Evolutionary conservation across 2,888 invertebrate genomes (phyloP).

Genomic region (Exephanes ischioxanthus): DNA sequence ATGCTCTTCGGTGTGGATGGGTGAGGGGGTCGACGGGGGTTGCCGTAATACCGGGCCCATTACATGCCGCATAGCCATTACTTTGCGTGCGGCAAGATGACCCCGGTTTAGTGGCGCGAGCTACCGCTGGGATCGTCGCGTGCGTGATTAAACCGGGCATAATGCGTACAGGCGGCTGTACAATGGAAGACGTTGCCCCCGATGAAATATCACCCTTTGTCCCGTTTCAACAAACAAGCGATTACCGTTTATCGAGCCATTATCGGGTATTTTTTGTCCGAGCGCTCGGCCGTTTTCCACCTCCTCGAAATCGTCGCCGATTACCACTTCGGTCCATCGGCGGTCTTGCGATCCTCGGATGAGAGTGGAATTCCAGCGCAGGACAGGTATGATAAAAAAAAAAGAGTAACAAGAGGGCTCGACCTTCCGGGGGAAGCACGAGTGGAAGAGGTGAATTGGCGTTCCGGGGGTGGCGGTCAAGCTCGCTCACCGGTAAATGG

Average conservation of each 20-base stretch:
- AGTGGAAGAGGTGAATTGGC: constrained; percentile 36
- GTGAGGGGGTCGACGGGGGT: neutral
- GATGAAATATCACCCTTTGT: neutral
- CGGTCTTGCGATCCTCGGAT: neutral
- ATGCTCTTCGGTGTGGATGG: neutral
- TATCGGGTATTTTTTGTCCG: neutral
- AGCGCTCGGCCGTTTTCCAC: neutral
- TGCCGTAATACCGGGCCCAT: constrained; percentile 62
- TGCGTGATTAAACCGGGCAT: constrained; percentile 43
- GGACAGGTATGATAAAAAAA: neutral
- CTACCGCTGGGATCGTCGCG: constrained; percentile 32
- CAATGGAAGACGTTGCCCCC: neutral
- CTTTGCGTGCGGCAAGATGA: constrained; percentile 65
- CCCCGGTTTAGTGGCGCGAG: constrained; percentile 49
- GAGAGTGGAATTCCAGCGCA: neutral
- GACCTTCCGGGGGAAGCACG: neutral
- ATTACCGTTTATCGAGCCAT: constrained; percentile 4
- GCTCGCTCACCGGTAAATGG: constrained; percentile 19
- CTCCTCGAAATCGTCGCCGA: neutral
- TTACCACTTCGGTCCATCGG: constrained; percentile 7
- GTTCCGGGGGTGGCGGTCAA: neutral
- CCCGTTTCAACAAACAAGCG: neutral
- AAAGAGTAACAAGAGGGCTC: neutral
- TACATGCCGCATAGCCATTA: constrained; percentile 66
- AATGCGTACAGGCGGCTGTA: constrained; percentile 18